Evolutionary conservation across 2,113 vertebrate species (phyloP), one percentile per base, ranked within the genome.

Genomic region (Lota lota): DNA sequence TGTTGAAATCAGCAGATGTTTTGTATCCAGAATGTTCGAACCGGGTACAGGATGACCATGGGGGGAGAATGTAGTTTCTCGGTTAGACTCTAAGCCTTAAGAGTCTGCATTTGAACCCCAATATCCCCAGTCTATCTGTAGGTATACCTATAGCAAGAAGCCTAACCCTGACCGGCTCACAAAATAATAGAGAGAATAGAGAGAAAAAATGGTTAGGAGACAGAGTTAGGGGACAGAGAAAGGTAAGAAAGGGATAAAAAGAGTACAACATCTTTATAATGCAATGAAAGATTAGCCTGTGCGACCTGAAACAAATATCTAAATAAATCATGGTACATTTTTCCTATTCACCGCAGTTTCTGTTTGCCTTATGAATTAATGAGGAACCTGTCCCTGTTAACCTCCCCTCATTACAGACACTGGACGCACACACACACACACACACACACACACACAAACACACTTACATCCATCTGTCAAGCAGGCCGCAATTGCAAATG

Each of bases 311-410:
- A 92, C 83, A 89, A 81, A 77, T 69, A 64, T 86, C 72, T 93
- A 85, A 95, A 94, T 95, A 93, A 95, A 93, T 94, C 88, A 96
- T 94, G 76, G 64, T 83, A 86, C 81, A 78, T 83, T 91, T 91
- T 93, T 91, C 88, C 85, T 74, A 82, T 84, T 75, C 80, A 87
- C 85, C 67, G 83, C 86, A 75, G 81, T 85, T 86, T 85, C 82
- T 92, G 79, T 93, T 92, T 92, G 85, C 85, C 89, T 93, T 87
- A 95, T 96, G 85, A 95, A 96, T 95, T 95, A 95, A 91, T 93
- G 82, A 97, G 73, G 74, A 33, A 82, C 73, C 70, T 69, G 73
- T 19, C 73, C 76, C 88, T 93, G 92, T 94, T 93, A 93, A 92
- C 88, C 90, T 77, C 22, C 74, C 63, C 83, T 89, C 75, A 82